Base-by-base conservation (phyloP, 2,797 vertebrate genomes). In the Eidolon dupreanum region DNA sequence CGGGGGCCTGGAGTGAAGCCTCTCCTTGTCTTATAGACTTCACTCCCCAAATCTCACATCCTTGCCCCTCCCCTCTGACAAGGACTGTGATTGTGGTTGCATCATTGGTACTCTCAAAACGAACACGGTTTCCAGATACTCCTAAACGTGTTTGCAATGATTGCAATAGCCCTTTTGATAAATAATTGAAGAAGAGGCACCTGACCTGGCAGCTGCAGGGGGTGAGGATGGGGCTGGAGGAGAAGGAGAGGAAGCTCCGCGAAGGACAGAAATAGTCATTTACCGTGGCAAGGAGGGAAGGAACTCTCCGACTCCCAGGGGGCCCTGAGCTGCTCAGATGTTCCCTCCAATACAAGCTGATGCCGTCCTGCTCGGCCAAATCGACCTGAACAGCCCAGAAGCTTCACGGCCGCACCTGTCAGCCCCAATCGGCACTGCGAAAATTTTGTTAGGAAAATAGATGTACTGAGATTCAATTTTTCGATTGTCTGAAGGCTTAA, bases 361-460 rank as follows among this genome's bases (percentile, higher is more conserved):
- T 98, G 99, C 98, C 90, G 95, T 98, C 98, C 98, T 55, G 86
- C 97, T 97, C 88, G 97, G 98, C 98, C 98, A 99, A 99, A 99
- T 99, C 98, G 98, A 99, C 99, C 98, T 98, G 98, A 99, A 98
- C 98, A 99, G 98, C 98, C 98, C 98, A 97, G 97, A 98, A 98
- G 98, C 98, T 95, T 96, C 88, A 85, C 96, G 94, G 98, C 98
- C 96, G 98, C 98, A 98, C 98, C 98, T 99, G 99, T 99, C 98
- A 99, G 98, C 98, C 98, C 98, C 98, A 97, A 98, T 98, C 98
- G 98, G 98, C 28, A 95, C 96, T 97, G 98, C 81, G 97, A 98
- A 98, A 98, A 99, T 98, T 98, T 97, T 98, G 98, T 99, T 99
- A 99, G 98, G 98, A 99, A 98, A 98, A 98, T 98, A 98, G 98